A percentile compares a stretch with the other conserved stretches of the same genome.
Conservation (phyloP, 1,140 invertebrate genomes). For the Pygmarrhopalites habei region DNA sequence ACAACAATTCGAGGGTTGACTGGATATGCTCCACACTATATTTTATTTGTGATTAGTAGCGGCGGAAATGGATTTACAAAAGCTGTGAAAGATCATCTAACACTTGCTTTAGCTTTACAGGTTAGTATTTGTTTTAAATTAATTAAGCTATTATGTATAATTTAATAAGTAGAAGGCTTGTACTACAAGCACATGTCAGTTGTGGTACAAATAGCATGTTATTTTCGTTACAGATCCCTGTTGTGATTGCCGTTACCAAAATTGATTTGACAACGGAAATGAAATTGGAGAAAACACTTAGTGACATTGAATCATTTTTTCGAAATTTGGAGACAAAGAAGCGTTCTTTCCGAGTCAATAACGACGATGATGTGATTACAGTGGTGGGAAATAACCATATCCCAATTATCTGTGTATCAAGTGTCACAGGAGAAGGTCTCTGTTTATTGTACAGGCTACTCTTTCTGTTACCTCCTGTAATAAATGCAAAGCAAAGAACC, state of each 20-base stretch:
- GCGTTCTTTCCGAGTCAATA: slow-evolving; percentile 56
- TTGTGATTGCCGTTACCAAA: slow-evolving; percentile 86
- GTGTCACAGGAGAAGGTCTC: slow-evolving; percentile 79
- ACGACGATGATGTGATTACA: slow-evolving; percentile 64
- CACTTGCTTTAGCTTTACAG: slow-evolving; percentile 71
- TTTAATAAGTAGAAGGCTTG: too few relatives aligned
- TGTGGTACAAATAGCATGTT: too few relatives aligned
- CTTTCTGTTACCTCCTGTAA: slow-evolving; percentile 61
- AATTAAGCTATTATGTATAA: too few relatives aligned
- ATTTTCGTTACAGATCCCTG: slow-evolving; percentile 48
- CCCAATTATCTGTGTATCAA: slow-evolving; percentile 92
- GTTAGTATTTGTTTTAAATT: slow-evolving; percentile 44
- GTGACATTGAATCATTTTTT: slow-evolving; percentile 50
- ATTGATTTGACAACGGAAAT: slow-evolving; percentile 59
- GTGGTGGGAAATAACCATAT: slow-evolving; percentile 57
- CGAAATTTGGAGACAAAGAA: slow-evolving; percentile 22
- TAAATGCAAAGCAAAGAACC: slow-evolving; percentile 62
- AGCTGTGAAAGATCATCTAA: slow-evolving; percentile 75
- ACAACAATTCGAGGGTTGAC: slow-evolving; percentile 92
- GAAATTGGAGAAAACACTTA: slow-evolving; percentile 49
- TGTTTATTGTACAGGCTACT: slow-evolving; percentile 72
- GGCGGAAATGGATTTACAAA: slow-evolving; percentile 56
- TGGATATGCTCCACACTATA: slow-evolving; percentile 90
- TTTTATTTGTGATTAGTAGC: slow-evolving; percentile 78
- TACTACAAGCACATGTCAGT: too few relatives aligned